A percentile compares a stretch with the other conserved stretches of the same genome.
Evolutionary conservation across 2,888 invertebrate genomes (phyloP).

Genomic region (Platycheirus rosarum): DNA sequence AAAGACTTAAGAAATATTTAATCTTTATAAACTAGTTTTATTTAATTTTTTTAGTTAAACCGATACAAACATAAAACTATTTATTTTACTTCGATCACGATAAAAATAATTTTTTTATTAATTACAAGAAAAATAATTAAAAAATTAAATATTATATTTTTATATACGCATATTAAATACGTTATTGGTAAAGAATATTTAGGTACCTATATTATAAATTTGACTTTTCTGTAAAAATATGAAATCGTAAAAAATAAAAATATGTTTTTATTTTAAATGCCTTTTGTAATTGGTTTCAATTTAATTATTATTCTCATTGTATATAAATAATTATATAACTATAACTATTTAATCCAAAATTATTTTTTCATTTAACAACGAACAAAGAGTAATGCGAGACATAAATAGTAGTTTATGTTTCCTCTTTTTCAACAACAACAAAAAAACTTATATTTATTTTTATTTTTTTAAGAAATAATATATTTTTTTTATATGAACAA

Average conservation of each 20-base stretch:
- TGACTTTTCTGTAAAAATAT: too few species aligned
- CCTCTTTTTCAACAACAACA: conserved; percentile 8
- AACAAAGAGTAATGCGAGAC: conserved; percentile 49
- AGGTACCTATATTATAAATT: too few species aligned
- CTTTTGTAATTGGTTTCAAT: too few species aligned
- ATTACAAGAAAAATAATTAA: conserved; percentile 45
- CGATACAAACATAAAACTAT: conserved; percentile 48
- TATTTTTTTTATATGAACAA: conserved; percentile 49
- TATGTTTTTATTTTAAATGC: too few species aligned
- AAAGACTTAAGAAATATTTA: conserved; percentile 54
- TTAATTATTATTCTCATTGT: conserved; percentile 44
- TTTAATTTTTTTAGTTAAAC: conserved; percentile 27
- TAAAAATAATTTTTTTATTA: conserved; percentile 55
- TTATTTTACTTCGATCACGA: conserved; percentile 70
- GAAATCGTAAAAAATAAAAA: too few species aligned
- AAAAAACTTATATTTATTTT: conserved; percentile 57
- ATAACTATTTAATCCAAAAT: conserved; percentile 49
- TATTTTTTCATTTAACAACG: conserved; percentile 47
- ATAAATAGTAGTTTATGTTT: conserved; percentile 10
- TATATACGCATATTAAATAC: conserved; percentile 78
- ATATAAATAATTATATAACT: too few species aligned
- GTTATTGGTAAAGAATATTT: conserved; percentile 31
- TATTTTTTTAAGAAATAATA: conserved; percentile 47
- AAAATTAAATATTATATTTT: conserved; percentile 58
- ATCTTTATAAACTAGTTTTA: conserved; percentile 34